These are phyloP conservation scores for Candidula unifasciata DNA, from an alignment of 2,888 invertebrate species.

Conservation along the genomic window DNA sequence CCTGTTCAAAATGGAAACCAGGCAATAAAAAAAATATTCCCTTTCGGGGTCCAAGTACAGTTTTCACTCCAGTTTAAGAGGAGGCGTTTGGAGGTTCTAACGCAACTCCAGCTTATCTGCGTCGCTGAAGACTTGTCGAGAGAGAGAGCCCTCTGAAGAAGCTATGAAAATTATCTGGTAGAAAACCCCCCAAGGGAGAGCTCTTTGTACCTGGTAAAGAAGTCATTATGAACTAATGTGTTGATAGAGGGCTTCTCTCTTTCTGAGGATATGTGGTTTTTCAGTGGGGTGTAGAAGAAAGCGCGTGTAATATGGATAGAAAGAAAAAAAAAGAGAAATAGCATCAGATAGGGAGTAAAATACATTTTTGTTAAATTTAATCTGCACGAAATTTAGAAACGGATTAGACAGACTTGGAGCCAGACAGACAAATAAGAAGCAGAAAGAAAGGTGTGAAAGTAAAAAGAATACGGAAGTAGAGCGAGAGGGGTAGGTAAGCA, in stretches of 20 bases:
- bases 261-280: background rate
- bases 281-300: background rate
- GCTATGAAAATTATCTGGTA: constrained; percentile 30
- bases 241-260: background rate
- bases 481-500: background rate
- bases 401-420: no score
- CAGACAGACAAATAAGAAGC: background rate
- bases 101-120: background rate
- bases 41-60: background rate
- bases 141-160: background rate
- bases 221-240: constrained; percentile 1
- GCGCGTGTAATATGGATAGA: background rate
- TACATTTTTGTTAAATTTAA: no score
- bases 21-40: background rate
- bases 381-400: no score
- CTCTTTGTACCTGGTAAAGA: background rate
- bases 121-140: constrained; percentile 12
- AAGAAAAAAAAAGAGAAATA: background rate
- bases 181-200: background rate
- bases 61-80: background rate
- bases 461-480: background rate
- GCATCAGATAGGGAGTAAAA: background rate
- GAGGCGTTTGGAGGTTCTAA: background rate
- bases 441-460: background rate
- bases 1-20: background rate